Conservation (phyloP, 2,888 invertebrate species). For the Tenthredo distinguenda region DNA sequence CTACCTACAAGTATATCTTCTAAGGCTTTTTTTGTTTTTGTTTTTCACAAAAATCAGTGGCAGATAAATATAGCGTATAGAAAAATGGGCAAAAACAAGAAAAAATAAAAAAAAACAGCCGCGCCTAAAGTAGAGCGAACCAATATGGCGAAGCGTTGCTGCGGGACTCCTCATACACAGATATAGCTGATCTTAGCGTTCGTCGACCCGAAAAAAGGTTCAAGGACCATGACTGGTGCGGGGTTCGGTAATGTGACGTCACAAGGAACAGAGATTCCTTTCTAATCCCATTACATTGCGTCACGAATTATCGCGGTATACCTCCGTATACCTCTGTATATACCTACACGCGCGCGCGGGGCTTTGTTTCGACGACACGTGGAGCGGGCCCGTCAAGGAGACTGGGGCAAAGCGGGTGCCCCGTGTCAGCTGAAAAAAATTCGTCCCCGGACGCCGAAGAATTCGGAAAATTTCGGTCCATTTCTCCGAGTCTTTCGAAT, state of each 20-base stretch:
- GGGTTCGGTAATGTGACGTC: conserved; percentile 57
- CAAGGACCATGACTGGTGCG: conserved; percentile 64
- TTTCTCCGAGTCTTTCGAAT: no score
- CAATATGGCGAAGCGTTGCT: conserved; percentile 60
- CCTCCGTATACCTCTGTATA: neutral
- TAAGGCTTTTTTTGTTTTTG: neutral
- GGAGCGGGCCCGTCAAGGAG: neutral
- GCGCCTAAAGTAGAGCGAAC: conserved; percentile 62
- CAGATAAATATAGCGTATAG: conserved; percentile 53
- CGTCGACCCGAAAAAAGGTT: conserved; percentile 64
- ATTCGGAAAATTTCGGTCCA: no score
- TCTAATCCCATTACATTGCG: conserved; percentile 49
- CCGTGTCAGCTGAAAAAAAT: no score
- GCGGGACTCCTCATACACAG: neutral
- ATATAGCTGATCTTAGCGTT: conserved; percentile 51
- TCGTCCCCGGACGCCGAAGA: no score
- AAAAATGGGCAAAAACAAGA: conserved; percentile 53
- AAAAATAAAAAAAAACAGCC: conserved; percentile 23
- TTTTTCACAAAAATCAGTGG: conserved; percentile 18
- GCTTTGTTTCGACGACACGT: conserved; percentile 34
- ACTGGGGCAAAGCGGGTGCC: no score
- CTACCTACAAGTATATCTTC: neutral
- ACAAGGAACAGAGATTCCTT: conserved; percentile 52
- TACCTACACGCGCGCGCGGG: neutral
- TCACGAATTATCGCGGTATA: conserved; percentile 26